Evolutionary conservation across 2,113 vertebrate genomes (phyloP), one percentile per base, ranked within the genome.

Genomic region (Ophthalmotilapia sp.): DNA sequence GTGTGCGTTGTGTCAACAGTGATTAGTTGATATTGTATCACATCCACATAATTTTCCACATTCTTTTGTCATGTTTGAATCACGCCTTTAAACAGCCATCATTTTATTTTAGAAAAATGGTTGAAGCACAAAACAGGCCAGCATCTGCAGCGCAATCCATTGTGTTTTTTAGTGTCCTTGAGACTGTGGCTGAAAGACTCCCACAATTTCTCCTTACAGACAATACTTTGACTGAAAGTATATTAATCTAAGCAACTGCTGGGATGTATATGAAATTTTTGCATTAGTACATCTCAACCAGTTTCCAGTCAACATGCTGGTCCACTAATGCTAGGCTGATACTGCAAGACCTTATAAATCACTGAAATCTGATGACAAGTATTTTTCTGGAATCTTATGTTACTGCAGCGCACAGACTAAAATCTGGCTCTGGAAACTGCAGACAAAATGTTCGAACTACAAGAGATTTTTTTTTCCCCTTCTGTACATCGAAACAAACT

Each of bases 401-500:
- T 73, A 45, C 38, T 77, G 23, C 4, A 5, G 42, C 5, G 12
- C 42, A n/a, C 42, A 1, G 26, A 77, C 23, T 75, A 49, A 47
- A 47, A 49, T 31, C 15, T 12, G 23, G 45, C 5, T 75, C 70
- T 75, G 42, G 15, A 75, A 75, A 75, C 23, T 49, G 42, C 42
- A 31, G 15, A 75, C 23, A 75, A 49, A 29, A 75, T 19, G 2
- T 17, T 29, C 3, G 0, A 31, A 49, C 17, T 75, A 23, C 6
- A 6, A 45, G 14, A 75, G 14, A 7, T 7, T 47, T 29, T 17
- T 45, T 65, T 75, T 10, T 0, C 0, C 5, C 12, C 70, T 47
- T 26, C 14, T 49, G 15, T 12, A 75, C 9, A 75, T 49, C 3
- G 2, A 75, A 70, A 70, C n/a, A 70, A 42, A 70, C 11, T 42